phyloP scores from a whole-genome alignment of 2,888 invertebrate genomes.

The Himalopsyche anomala region DNA sequence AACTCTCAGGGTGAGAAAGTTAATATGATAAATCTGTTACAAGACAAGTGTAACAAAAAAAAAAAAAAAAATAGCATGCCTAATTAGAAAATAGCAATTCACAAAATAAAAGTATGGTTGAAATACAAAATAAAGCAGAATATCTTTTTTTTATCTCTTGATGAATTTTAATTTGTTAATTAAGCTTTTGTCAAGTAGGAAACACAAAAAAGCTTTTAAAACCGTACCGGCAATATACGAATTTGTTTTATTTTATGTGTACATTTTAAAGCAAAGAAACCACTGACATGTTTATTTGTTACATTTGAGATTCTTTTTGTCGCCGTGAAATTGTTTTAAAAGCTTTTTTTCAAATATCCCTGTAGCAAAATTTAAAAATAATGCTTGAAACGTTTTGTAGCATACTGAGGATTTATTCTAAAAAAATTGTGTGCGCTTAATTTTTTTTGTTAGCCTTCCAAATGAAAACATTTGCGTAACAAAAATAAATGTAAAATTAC shows the following conservation, averaged over 20 bases:
- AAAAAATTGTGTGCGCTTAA: too few species aligned
- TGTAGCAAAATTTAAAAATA: not conserved
- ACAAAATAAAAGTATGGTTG: not conserved
- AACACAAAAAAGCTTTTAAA: conserved; percentile 30
- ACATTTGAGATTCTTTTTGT: conserved; percentile 9
- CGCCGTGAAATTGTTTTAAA: not conserved
- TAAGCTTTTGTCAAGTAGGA: conserved; percentile 23
- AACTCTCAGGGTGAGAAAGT: not conserved
- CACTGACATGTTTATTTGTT: conserved; percentile 7
- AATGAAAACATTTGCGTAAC: too few species aligned
- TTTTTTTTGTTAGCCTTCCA: too few species aligned
- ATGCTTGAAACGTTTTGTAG: too few species aligned
- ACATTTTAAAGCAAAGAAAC: conserved; percentile 16
- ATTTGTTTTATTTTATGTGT: conserved; percentile 9
- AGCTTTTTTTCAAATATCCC: not conserved
- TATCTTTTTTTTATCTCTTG: not conserved
- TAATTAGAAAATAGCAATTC: not conserved
- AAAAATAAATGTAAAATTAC: too few species aligned
- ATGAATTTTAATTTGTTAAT: conserved; percentile 16
- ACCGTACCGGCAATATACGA: not conserved
- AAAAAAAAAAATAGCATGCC: not conserved
- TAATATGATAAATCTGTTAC: conserved; percentile 20
- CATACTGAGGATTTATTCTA: too few species aligned
- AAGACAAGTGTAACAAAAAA: conserved; percentile 6
- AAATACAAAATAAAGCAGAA: conserved; percentile 1